A percentile compares a stretch with the other conserved stretches of the same genome.
phyloP scores from a whole-genome alignment of 2,113 vertebrate species.

The Physeter macrocephalus region DNA sequence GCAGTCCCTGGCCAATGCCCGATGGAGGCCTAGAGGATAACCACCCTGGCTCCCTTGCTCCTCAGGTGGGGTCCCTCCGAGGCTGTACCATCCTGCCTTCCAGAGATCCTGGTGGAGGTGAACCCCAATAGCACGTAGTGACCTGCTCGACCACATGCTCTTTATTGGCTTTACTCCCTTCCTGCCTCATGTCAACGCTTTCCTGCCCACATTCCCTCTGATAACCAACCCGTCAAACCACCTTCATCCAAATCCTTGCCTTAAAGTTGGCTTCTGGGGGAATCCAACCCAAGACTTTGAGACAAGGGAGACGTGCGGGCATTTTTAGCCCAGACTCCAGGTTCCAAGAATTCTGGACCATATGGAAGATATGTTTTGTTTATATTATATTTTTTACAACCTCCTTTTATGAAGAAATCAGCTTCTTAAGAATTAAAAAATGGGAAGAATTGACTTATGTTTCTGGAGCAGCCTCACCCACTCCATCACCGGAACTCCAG shows the following conservation, averaged over 20 bases:
- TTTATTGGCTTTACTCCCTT: neutral
- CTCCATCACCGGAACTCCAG: neutral
- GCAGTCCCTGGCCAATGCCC: accelerated
- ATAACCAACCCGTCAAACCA: neutral
- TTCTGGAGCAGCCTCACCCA: accelerated
- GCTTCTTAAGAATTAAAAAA: neutral
- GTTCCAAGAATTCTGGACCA: conserved; percentile 15
- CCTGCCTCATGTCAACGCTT: neutral
- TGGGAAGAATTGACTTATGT: neutral
- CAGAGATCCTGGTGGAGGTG: neutral
- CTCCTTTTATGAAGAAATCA: conserved; percentile 29
- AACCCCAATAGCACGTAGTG: accelerated
- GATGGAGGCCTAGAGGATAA: accelerated
- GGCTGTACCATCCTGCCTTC: neutral
- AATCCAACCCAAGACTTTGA: neutral
- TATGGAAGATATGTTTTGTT: conserved; percentile 47
- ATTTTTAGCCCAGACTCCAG: conserved; percentile 26
- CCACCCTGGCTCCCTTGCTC: neutral
- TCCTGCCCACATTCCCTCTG: accelerated
- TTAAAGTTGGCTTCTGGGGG: neutral
- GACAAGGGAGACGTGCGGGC: conserved; percentile 10
- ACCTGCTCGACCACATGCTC: accelerated
- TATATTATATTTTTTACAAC: conserved; percentile 35
- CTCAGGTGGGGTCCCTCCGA: accelerated
- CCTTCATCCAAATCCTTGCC: neutral